Evolutionary conservation across 2,113 vertebrate genomes (phyloP).

Genomic region (Ciconia stormi): DNA sequence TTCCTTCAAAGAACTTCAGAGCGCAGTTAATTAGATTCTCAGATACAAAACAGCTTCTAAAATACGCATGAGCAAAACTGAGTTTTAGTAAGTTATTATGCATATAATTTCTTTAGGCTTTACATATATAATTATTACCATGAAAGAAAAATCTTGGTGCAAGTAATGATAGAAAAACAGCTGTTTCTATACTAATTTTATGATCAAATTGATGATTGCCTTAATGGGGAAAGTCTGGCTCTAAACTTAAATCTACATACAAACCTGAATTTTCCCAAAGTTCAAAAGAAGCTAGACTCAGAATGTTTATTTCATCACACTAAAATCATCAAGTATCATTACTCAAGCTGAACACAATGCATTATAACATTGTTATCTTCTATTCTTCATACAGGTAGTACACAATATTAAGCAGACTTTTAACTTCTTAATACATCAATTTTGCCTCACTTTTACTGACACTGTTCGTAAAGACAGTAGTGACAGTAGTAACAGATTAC

Average conservation of each 20-base stretch:
- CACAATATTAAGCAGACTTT: background rate
- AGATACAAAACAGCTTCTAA: background rate
- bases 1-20: background rate
- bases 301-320: background rate
- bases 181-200: background rate
- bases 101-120: background rate
- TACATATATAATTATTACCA: background rate
- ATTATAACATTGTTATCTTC: background rate
- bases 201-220: background rate
- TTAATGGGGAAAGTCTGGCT: background rate
- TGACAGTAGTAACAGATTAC: background rate
- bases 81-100: background rate
- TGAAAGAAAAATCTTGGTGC: background rate
- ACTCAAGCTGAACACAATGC: background rate
- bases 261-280: background rate
- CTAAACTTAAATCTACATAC: background rate
- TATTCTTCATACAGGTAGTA: background rate
- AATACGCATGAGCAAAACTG: background rate
- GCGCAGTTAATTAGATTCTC: background rate
- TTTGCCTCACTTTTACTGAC: background rate
- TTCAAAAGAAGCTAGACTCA: background rate
- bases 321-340: background rate
- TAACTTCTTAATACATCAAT: background rate
- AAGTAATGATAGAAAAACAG: background rate
- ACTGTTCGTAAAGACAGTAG: background rate